phyloP scores from a whole-genome alignment of 53 echinoderm and acorn worm species.

The Holothuria scabra region DNA sequence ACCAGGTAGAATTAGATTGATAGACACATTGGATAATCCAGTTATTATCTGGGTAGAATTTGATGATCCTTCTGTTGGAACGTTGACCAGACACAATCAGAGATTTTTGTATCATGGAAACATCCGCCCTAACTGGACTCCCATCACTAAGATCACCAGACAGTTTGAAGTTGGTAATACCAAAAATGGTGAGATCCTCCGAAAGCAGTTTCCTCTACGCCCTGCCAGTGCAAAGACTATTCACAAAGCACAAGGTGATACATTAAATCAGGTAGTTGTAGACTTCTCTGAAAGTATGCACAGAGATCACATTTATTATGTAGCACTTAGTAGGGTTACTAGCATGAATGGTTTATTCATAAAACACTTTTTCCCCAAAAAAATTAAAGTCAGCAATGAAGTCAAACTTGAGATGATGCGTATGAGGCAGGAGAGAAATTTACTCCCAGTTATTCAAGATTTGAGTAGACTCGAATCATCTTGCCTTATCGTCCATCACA shows the following conservation, averaged over 20 bases:
- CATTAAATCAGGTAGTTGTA: constrained; percentile 29
- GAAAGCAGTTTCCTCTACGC: too few species aligned
- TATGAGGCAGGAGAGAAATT: not conserved
- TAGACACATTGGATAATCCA: not conserved
- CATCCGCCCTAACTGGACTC: too few species aligned
- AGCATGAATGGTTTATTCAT: constrained; percentile 19
- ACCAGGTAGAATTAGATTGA: constrained; percentile 21
- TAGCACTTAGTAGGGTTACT: constrained; percentile 37
- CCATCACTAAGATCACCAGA: too few species aligned
- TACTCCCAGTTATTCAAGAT: too few species aligned
- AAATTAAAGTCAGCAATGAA: constrained; percentile 14
- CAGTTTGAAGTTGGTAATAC: too few species aligned
- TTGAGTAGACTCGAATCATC: too few species aligned
- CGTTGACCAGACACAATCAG: too few species aligned
- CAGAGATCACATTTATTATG: constrained; percentile 51
- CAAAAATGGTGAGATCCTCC: too few species aligned
- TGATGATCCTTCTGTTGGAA: too few species aligned
- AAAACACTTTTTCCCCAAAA: not conserved
- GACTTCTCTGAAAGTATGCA: not conserved
- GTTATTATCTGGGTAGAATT: too few species aligned
- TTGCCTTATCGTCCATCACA: too few species aligned
- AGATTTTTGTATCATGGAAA: too few species aligned
- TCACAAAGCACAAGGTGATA: constrained; percentile 61
- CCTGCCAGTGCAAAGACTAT: constrained; percentile 50
- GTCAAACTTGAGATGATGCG: constrained; percentile 34